These are phyloP conservation scores for Eupristina koningsbergeri DNA, from an alignment of 1,140 invertebrate genomes.

Conservation along the genomic window DNA sequence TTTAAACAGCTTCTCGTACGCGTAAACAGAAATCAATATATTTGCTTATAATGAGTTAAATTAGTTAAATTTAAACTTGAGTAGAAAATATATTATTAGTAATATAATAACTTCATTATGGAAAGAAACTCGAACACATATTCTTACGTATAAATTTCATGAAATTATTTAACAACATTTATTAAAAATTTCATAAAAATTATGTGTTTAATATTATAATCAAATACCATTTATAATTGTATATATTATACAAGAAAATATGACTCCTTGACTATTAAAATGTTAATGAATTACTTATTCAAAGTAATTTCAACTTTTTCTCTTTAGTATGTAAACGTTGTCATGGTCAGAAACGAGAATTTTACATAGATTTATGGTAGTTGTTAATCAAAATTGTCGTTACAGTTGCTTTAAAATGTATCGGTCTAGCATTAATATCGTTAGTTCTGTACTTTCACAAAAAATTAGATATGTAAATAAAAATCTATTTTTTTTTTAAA, in stretches of 20 bases:
- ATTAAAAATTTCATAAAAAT: no score
- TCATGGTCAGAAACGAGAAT: background rate
- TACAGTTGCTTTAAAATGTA: background rate
- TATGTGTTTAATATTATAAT: background rate
- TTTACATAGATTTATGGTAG: background rate
- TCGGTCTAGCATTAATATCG: background rate
- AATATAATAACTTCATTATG: no score
- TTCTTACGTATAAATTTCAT: no score
- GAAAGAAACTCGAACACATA: no score
- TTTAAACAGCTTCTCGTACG: no score
- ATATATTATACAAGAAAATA: background rate
- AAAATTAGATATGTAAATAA: no score
- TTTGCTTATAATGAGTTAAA: no score
- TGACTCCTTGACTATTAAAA: background rate
- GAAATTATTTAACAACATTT: no score
- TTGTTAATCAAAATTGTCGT: background rate
- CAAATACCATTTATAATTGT: background rate
- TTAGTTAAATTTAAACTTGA: no score
- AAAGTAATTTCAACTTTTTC: background rate
- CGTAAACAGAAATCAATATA: no score
- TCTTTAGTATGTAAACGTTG: background rate
- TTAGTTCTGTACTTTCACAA: background rate
- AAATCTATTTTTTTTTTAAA: no score
- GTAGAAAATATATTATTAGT: no score
- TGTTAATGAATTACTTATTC: background rate